These are phyloP conservation scores for Pocillopora verrucosa DNA, from an alignment of 64 coral and sea anemone species.

Conservation along the genomic window DNA sequence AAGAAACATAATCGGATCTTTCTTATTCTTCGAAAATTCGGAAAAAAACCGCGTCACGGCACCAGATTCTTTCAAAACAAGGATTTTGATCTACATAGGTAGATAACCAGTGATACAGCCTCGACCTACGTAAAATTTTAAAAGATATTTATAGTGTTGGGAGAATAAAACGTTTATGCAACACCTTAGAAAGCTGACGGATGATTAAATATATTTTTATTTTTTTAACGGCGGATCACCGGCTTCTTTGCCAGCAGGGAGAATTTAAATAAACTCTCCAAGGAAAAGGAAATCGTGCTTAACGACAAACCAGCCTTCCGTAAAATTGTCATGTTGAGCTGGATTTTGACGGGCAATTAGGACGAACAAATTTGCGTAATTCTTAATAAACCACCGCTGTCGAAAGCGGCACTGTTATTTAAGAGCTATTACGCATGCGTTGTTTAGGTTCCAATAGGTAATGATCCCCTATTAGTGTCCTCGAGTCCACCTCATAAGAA, in stretches of 20 bases:
- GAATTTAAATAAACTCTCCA: not conserved
- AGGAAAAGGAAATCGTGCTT: not conserved
- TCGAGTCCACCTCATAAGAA: not conserved
- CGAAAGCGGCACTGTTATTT: not conserved
- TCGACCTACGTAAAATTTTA: not conserved
- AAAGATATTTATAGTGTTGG: not conserved
- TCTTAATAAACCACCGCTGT: not conserved
- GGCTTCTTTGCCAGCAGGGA: not conserved
- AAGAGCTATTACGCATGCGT: slow-evolving; percentile 15
- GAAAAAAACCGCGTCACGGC: not conserved
- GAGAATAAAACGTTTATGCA: not conserved
- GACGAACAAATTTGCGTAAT: not conserved
- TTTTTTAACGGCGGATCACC: not conserved
- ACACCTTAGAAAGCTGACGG: not conserved
- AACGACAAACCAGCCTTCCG: not conserved
- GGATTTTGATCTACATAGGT: not conserved
- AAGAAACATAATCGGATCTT: not conserved
- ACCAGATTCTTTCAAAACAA: not conserved
- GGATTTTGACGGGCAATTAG: not conserved
- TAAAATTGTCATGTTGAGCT: not conserved
- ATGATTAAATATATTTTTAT: not conserved
- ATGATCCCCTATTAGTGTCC: slow-evolving; percentile 22
- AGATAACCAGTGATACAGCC: not conserved
- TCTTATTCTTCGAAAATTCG: not conserved
- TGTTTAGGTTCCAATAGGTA: not conserved